A percentile compares a stretch with the other conserved stretches of the same genome.
Conservation (phyloP, 2,797 vertebrate species). For the Labroides dimidiatus region DNA sequence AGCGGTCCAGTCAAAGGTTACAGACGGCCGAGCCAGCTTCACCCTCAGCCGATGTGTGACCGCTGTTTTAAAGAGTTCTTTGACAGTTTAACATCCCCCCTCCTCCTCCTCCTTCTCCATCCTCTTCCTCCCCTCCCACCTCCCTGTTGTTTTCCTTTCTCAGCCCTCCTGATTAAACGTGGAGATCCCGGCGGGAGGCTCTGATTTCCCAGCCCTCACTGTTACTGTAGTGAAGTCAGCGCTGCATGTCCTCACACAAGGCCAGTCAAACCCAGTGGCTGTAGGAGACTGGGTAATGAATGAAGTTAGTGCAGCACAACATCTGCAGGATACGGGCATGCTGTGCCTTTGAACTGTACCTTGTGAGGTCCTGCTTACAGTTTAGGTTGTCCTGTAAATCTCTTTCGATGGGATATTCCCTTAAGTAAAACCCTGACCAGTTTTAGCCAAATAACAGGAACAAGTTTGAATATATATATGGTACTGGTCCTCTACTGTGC, state of each 20-base stretch:
- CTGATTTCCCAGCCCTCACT: slow-evolving; percentile 69
- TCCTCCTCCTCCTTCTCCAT: slow-evolving; percentile 3
- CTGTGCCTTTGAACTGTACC: slow-evolving; percentile 20
- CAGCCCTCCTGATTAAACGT: slow-evolving; percentile 72
- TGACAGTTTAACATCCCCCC: slow-evolving; percentile 68
- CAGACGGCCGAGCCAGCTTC: slow-evolving; percentile 42
- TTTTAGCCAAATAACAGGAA: background rate
- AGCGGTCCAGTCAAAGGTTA: slow-evolving; percentile 65
- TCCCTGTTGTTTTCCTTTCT: slow-evolving; percentile 72
- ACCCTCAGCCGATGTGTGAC: slow-evolving; percentile 55
- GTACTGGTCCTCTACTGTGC: background rate
- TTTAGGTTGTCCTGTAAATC: background rate
- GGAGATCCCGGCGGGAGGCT: slow-evolving; percentile 67
- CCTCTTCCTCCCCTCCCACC: slow-evolving; percentile 10
- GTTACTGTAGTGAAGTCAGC: slow-evolving; percentile 74
- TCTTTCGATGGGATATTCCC: background rate
- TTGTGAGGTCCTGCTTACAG: slow-evolving; percentile 20
- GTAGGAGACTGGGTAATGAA: slow-evolving; percentile 41
- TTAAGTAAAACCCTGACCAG: background rate
- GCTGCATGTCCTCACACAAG: slow-evolving; percentile 64
- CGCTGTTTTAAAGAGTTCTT: slow-evolving; percentile 59
- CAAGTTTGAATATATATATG: background rate
- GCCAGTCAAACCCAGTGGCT: slow-evolving; percentile 43
- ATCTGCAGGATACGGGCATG: slow-evolving; percentile 42
- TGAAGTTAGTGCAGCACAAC: slow-evolving; percentile 39